A percentile compares a stretch with the other conserved stretches of the same genome.
Conservation (phyloP, 2,113 vertebrate species). For the Melanocharis versteri region DNA sequence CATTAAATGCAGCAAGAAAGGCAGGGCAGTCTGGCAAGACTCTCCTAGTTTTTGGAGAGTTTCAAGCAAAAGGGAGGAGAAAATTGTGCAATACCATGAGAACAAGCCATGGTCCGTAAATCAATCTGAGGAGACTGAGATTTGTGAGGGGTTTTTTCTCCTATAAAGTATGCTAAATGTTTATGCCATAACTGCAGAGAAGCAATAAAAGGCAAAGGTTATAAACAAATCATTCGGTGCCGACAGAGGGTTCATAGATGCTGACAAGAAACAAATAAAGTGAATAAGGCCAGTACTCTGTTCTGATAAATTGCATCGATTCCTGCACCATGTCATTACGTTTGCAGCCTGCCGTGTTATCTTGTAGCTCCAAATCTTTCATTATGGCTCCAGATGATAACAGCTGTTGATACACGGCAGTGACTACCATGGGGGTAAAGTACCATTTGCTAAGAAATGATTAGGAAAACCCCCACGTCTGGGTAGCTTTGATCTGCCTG, state of each 20-base stretch:
- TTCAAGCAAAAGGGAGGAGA: background rate
- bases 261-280: slow-evolving; percentile 57
- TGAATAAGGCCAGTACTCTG: background rate
- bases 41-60: background rate
- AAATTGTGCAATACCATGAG: background rate
- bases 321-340: slow-evolving; percentile 1
- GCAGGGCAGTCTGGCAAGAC: background rate
- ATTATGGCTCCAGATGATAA: slow-evolving; percentile 53
- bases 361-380: slow-evolving; percentile 48
- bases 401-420: slow-evolving; percentile 8
- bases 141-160: background rate
- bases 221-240: background rate
- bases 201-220: slow-evolving; percentile 57
- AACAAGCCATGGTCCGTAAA: background rate
- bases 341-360: slow-evolving; percentile 32
- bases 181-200: slow-evolving; percentile 2
- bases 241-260: background rate
- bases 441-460: slow-evolving; percentile 63
- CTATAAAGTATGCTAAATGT: background rate
- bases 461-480: background rate
- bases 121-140: background rate
- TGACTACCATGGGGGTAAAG: slow-evolving; percentile 43
- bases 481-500: slow-evolving; percentile 63
- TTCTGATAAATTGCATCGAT: slow-evolving; percentile 46
- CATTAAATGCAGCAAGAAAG: background rate